Evolutionary conservation across 2,888 invertebrate genomes (phyloP).

Genomic region (Nymphalis c-album): DNA sequence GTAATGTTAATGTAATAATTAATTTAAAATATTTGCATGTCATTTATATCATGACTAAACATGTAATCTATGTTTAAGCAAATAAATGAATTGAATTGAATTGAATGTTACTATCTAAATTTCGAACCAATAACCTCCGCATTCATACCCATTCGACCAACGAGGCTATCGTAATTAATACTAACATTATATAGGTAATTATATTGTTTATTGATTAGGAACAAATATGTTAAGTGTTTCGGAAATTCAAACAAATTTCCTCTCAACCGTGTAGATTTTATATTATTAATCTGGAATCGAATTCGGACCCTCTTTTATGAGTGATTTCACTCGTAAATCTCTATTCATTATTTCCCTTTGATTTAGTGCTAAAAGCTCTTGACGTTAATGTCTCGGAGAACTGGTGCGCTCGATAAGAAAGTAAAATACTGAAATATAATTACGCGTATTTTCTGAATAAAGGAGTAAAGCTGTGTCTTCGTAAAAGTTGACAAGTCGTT

Average conservation of each 20-base stretch:
- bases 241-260: constrained; percentile 17
- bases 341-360: constrained; percentile 41
- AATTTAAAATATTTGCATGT: too few species aligned
- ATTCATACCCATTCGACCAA: too few species aligned
- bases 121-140: too few species aligned
- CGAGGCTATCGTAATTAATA: too few species aligned
- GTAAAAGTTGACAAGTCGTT: too few species aligned
- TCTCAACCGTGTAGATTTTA: constrained; percentile 9
- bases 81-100: too few species aligned
- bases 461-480: too few species aligned
- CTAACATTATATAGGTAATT: neutral
- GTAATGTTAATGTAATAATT: too few species aligned
- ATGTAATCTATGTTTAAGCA: too few species aligned
- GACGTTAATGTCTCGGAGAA: constrained; percentile 20
- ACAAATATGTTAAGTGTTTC: constrained; percentile 8
- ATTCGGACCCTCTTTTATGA: constrained; percentile 36
- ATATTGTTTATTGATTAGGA: neutral
- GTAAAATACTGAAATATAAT: neutral
- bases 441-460: neutral
- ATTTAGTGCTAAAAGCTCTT: constrained; percentile 35
- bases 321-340: constrained; percentile 41
- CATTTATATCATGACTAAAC: too few species aligned
- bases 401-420: constrained; percentile 20
- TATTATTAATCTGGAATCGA: constrained; percentile 34
- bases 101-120: too few species aligned